These are phyloP conservation scores for Pachyramphus minor DNA, from an alignment of 2,113 vertebrate species.

Conservation along the genomic window DNA sequence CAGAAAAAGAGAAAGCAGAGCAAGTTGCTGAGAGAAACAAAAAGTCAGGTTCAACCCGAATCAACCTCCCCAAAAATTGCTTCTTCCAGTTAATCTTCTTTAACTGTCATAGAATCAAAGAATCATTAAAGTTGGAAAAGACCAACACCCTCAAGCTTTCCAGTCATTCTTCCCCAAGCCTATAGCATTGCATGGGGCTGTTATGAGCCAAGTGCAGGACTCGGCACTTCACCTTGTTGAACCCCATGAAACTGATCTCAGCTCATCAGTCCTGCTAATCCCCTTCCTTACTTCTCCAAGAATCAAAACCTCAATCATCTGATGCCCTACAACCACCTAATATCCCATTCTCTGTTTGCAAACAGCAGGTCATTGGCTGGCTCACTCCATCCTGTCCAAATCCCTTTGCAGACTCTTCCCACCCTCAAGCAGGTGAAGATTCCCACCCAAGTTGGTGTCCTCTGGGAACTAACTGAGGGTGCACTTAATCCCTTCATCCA, in stretches of 20 bases:
- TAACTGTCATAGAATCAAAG: background rate
- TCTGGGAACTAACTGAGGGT: background rate
- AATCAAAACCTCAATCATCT: background rate
- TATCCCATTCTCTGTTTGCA: background rate
- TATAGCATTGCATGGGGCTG: too few species aligned
- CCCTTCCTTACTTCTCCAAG: background rate
- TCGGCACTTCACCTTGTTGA: background rate
- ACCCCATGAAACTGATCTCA: background rate
- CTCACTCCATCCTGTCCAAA: background rate
- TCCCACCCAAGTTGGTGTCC: background rate
- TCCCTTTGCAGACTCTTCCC: background rate
- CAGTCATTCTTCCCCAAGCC: background rate
- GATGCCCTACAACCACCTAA: background rate
- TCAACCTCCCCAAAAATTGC: background rate
- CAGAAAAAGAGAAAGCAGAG: background rate
- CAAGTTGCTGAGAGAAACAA: background rate
- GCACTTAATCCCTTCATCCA: background rate
- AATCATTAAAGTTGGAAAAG: background rate
- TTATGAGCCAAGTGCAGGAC: too few species aligned
- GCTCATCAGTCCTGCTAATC: fast-evolving
- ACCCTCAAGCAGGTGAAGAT: too few species aligned
- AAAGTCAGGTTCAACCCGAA: background rate
- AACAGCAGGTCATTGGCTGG: background rate
- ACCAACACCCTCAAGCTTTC: background rate
- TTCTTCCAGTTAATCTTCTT: background rate